A percentile compares a stretch with the other conserved stretches of the same genome.
Conservation (phyloP, 2,888 invertebrate species). For the Drosophila multiciliata region DNA sequence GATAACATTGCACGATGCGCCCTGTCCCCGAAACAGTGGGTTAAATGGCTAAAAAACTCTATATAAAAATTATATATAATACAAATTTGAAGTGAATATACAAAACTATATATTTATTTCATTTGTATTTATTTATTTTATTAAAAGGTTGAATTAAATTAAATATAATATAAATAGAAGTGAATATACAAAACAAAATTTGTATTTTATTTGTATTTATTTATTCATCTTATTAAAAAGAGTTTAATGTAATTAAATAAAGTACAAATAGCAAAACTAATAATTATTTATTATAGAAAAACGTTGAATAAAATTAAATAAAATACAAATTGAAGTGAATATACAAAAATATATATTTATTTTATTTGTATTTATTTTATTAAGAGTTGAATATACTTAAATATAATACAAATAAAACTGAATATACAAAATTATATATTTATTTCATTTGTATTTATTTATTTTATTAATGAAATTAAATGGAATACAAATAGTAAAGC, state of each 20-base stretch:
- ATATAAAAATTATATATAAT: neutral
- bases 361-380: no score
- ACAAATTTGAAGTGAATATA: neutral
- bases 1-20: conserved; percentile 45
- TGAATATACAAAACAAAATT: neutral
- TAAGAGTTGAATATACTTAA: neutral
- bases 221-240: no score
- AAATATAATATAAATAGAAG: neutral
- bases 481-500: neutral
- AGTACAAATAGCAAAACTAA: no score
- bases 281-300: no score
- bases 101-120: neutral
- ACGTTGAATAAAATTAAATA: neutral
- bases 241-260: no score
- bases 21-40: conserved; percentile 37
- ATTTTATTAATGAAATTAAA: neutral
- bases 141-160: neutral
- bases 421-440: neutral
- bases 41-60: neutral
- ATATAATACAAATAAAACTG: neutral
- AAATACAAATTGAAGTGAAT: neutral
- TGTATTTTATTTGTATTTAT: no score
- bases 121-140: neutral
- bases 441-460: neutral
- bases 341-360: neutral